Evolutionary conservation across 1,140 invertebrate genomes (phyloP), one percentile per base, ranked within the genome.

Genomic region (Drosophila gunungcola): DNA sequence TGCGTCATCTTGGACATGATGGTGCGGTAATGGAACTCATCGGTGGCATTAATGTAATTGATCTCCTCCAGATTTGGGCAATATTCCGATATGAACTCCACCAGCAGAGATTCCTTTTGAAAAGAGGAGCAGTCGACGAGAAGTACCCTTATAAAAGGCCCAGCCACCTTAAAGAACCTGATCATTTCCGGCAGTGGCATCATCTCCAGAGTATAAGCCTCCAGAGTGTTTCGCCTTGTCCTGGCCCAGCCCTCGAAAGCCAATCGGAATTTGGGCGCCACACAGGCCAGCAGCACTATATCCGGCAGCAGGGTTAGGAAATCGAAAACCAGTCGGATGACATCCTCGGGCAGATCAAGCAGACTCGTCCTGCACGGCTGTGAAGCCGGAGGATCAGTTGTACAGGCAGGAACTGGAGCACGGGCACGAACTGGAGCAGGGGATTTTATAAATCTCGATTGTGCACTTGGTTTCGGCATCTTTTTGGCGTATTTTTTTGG

Each of bases 31-130:
- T 62, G 85, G 6, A 90, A 90, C 13, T 80, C 80, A 51, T 90
- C 85, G 2, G 78, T 84, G n/a, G 77, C 80, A 60, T 90, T 90
- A 6, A 13, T 49, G 25, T 57, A 89, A 11, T 55, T 6, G 5
- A 89, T 85, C 43, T 78, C 85, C 38, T 80, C 73, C 4, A 89
- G 34, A 55, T 84, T 84, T 2, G 60, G 73, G 42, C 84, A 89
- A 21, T 55, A 89, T 34, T 90, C 77, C 1, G 58, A 57, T 10
- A 89, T 48, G 13, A 89, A 89, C 42, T 89, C 84, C 38, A 78
- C 67, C 4, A 89, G 27, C 32, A 89, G 54, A 0, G 84, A 90
- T 34, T 89, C 85, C 69, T 90, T 89, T 10, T 90, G 56, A 16
- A 63, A 73, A 13, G 77, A 73, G 3, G 80, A 49, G 6, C 62